phyloP scores from a whole-genome alignment of 1,140 invertebrate species.

The Chrysomallon squamiferum region DNA sequence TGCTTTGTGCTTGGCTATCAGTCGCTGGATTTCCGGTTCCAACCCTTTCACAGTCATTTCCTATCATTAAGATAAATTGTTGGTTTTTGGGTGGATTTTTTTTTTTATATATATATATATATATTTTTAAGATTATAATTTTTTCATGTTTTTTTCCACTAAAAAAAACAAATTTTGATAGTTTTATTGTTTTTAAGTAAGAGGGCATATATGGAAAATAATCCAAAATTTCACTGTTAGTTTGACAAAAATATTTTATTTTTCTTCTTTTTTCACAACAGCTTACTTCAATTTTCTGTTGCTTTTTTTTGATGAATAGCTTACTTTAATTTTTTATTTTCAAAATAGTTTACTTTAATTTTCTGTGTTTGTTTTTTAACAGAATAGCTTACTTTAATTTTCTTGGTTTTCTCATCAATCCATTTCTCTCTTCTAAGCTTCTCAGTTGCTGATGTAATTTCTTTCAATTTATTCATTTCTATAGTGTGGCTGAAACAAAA shows the following conservation, averaged over 20 bases:
- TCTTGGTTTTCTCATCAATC: conserved; percentile 65
- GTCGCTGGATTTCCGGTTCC: conserved; percentile 63
- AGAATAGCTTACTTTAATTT: conserved; percentile 64
- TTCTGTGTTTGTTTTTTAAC: too few species aligned
- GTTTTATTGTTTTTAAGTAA: too few species aligned
- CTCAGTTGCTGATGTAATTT: conserved; percentile 61
- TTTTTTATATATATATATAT: not conserved
- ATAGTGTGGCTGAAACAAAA: conserved; percentile 48
- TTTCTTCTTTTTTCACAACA: too few species aligned
- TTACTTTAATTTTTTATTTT: too few species aligned
- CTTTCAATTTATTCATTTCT: conserved; percentile 62
- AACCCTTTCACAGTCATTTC: conserved; percentile 65
- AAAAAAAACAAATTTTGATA: too few species aligned
- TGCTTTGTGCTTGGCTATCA: conserved; percentile 63
- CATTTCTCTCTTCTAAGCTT: conserved; percentile 64
- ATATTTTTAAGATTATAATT: not conserved
- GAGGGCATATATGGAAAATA: too few species aligned
- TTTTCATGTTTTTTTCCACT: too few species aligned
- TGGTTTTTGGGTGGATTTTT: not conserved
- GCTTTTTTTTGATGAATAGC: too few species aligned
- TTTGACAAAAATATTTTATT: too few species aligned
- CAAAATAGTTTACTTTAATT: too few species aligned
- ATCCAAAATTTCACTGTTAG: too few species aligned
- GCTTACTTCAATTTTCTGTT: too few species aligned
- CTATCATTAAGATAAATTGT: conserved; percentile 22